Evolutionary conservation across 2,113 vertebrate species (phyloP).

Genomic region (Elephas maximus): DNA sequence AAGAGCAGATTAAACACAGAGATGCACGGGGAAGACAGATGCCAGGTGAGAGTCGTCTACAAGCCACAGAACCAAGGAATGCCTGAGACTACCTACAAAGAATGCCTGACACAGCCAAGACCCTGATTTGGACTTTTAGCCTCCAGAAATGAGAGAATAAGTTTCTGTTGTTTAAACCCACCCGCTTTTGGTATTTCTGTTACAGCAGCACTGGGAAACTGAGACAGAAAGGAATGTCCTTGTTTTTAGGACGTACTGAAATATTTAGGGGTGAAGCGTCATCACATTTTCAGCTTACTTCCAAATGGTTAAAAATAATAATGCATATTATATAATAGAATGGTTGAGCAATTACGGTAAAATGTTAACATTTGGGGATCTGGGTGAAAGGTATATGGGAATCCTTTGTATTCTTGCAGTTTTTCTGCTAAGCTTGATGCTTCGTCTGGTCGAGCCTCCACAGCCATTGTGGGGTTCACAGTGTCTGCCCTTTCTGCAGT

Average conservation of each 20-base stretch:
- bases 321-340: neutral
- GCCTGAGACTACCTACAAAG: neutral
- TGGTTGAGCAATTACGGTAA: neutral
- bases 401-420: neutral
- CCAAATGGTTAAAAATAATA: neutral
- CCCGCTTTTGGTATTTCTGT: neutral
- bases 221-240: neutral
- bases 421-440: neutral
- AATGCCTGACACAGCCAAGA: too few relatives aligned
- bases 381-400: neutral
- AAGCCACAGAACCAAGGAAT: neutral
- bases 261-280: neutral
- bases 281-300: neutral
- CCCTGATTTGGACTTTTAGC: too few relatives aligned
- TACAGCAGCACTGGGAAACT: neutral
- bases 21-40: too few relatives aligned
- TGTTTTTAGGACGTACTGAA: constrained; percentile 45
- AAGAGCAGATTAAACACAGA: neutral
- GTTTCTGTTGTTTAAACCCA: neutral
- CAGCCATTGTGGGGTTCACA: neutral
- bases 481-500: neutral
- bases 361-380: neutral
- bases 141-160: neutral
- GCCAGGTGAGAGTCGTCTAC: neutral
- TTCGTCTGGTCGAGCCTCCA: neutral